Evolutionary conservation across 1,140 invertebrate species (phyloP), one percentile per base, ranked within the genome.

Genomic region (Drosophila melanica): DNA sequence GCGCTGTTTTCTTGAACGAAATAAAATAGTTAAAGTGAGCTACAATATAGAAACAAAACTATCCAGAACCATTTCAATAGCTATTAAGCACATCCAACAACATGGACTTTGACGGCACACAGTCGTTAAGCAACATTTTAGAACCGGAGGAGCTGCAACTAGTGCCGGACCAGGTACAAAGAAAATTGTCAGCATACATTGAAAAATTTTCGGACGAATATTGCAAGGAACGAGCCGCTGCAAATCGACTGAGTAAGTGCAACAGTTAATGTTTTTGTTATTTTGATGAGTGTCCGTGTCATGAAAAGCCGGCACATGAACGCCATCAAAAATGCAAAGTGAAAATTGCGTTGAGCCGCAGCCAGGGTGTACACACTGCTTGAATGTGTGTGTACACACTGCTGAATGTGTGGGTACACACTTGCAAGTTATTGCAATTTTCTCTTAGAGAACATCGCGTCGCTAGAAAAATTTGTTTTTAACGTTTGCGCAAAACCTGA

Each of bases 121-220:
- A 85, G 64, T 60, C 84, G 53, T 79, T 91, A 50, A 67, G 39
- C 54, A 80, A 62, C 37, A 69, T 90, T 44, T 80, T 92, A 45
- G 35, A 89, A 27, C 57, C 59, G 4, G 84, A 90, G 12, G 91
- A 92, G 44, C 45, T 91, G 42, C 55, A 81, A 35, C 75, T 81
- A 33, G 77, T 90, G 47, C 90, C 91, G 33, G 68, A 78, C 16
- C 73, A 78, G 11, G 55, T 91, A 39, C 81, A 80, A 51, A 70
- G 71, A 48, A 96, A 96, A 92, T 93, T 96, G 39, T 93, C 95
- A 67, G 81, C 84, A 3, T 94, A 73, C 68, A 62, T 86, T 18
- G 60, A 73, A n/a, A 59, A 82, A n/a, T 86, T 87, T 59, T 69
- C 71, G 4, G 71, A 87, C 62, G 84, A 86, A 50, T 87, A 76